Percentiles rank a stretch among this genome's conserved stretches.
Conservation (phyloP, 2,113 vertebrate species). For the Struthio camelus region DNA sequence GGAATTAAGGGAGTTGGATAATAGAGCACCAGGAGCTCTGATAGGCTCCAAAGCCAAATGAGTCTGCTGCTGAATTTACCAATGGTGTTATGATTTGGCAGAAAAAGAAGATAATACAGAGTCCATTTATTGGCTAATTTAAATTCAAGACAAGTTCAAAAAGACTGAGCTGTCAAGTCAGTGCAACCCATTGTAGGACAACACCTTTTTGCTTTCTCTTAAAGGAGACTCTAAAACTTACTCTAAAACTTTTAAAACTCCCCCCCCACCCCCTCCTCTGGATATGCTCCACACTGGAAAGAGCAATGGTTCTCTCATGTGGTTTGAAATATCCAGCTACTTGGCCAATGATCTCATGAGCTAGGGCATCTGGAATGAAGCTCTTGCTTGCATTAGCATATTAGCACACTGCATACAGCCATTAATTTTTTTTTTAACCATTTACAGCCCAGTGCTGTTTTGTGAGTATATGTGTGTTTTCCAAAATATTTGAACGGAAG, state of each 20-base stretch:
- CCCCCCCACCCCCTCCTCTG: background rate
- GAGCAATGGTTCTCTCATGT: conserved; percentile 10
- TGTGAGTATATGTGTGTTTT: background rate
- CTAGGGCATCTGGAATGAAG: background rate
- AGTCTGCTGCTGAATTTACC: background rate
- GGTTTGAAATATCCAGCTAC: conserved; percentile 20
- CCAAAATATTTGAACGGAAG: background rate
- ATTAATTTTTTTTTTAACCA: background rate
- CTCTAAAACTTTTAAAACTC: background rate
- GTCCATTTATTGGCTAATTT: background rate
- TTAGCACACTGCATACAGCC: background rate
- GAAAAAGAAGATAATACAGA: background rate
- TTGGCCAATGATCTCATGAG: conserved; percentile 32
- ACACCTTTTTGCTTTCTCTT: background rate
- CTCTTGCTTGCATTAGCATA: conserved; percentile 4
- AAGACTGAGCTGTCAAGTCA: background rate
- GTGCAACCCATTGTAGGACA: background rate
- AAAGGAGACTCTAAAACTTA: background rate
- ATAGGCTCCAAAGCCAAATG: background rate
- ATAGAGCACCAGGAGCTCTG: background rate
- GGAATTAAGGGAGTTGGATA: background rate
- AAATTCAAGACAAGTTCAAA: background rate
- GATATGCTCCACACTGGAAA: background rate
- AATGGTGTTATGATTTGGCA: background rate
- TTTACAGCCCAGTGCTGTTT: background rate